Evolutionary conservation across 2,113 vertebrate genomes (phyloP).

Genomic region (Cnemophilus loriae): DNA sequence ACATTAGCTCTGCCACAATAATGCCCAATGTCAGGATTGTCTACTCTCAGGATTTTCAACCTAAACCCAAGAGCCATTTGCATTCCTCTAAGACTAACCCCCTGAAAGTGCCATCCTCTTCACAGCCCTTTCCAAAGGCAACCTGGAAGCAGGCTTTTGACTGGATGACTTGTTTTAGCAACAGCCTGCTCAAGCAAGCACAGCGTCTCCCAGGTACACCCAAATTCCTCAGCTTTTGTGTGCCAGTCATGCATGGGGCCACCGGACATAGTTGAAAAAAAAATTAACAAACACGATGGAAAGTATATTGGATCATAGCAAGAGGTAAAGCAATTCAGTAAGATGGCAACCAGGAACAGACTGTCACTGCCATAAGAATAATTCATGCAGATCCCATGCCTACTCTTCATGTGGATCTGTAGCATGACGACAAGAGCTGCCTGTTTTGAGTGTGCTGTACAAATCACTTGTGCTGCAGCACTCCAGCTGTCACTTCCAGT

Average conservation of each 20-base stretch:
- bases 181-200: not conserved
- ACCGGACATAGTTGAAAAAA: rapidly evolving
- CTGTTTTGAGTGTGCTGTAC: not conserved
- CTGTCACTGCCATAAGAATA: not conserved
- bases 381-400: not conserved
- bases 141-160: not conserved
- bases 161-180: not conserved
- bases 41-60: not conserved
- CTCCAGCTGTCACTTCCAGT: not conserved
- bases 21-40: not conserved
- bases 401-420: not conserved
- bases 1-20: not conserved
- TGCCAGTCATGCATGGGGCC: not conserved
- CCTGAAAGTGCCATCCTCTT: not conserved
- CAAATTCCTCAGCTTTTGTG: not conserved
- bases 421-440: not conserved
- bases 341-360: not conserved
- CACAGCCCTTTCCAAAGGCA: not conserved
- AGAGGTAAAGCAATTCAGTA: not conserved
- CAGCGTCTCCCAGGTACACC: not conserved
- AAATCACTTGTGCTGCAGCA: not conserved
- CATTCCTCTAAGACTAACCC: not conserved
- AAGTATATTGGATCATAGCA: not conserved
- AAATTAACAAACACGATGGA: not conserved
- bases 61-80: not conserved